Conservation (phyloP, 2,888 invertebrate species). For the Drosophila longiperda region DNA sequence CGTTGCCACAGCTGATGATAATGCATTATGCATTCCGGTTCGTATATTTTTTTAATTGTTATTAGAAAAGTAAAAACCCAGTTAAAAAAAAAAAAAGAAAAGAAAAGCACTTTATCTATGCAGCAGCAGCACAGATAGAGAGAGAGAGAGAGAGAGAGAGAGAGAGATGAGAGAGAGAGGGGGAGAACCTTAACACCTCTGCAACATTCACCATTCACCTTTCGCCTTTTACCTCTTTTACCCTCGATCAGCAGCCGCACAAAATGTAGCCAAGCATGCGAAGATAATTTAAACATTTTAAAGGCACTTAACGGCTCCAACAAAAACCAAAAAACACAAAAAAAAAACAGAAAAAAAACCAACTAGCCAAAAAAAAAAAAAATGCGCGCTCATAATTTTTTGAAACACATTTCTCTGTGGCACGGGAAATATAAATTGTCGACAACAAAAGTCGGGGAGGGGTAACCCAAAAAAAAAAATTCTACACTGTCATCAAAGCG, state of each 20-base stretch:
- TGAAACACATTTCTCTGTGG: slow-evolving; percentile 42
- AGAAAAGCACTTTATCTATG: slow-evolving; percentile 52
- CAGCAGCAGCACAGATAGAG: slow-evolving; percentile 16
- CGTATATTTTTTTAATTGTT: slow-evolving; percentile 63
- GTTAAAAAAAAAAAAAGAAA: slow-evolving; percentile 35
- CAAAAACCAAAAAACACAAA: slow-evolving; percentile 25
- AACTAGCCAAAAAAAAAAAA: slow-evolving; percentile 50
- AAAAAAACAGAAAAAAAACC: slow-evolving; percentile 4
- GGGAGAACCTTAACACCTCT: slow-evolving; percentile 70
- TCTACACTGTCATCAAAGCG: slow-evolving; percentile 85
- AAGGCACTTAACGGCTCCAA: slow-evolving; percentile 68
- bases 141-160: no score
- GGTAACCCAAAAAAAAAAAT: slow-evolving; percentile 48
- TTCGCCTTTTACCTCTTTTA: slow-evolving; percentile 28
- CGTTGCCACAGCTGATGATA: slow-evolving; percentile 64
- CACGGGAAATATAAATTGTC: slow-evolving; percentile 77
- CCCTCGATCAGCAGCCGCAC: slow-evolving; percentile 32
- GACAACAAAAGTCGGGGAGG: slow-evolving; percentile 12
- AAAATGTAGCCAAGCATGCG: slow-evolving; percentile 64
- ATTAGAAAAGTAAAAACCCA: slow-evolving; percentile 37
- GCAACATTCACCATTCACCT: not conserved
- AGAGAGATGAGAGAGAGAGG: no score
- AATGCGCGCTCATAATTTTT: slow-evolving; percentile 60
- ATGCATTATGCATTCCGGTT: slow-evolving; percentile 70
- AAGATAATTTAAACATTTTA: slow-evolving; percentile 72